These are phyloP conservation scores for Ursus arctos DNA, from an alignment of 2,113 vertebrate genomes.

Conservation along the genomic window DNA sequence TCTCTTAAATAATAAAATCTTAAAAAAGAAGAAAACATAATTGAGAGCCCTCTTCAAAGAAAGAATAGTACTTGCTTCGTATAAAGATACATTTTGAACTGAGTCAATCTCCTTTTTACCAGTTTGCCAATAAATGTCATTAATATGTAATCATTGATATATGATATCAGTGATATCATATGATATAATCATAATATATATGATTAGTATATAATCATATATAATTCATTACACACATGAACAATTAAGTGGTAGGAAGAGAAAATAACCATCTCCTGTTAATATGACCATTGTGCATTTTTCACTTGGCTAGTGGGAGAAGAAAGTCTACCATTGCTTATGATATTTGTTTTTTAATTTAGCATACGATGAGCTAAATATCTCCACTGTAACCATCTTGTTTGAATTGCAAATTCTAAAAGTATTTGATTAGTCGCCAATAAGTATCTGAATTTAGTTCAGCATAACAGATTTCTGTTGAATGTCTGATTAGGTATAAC, in stretches of 20 bases:
- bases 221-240: background rate
- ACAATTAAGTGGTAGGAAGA: background rate
- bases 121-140: background rate
- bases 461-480: background rate
- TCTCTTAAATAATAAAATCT: background rate
- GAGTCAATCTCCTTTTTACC: background rate
- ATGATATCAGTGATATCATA: too few relatives aligned
- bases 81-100: background rate
- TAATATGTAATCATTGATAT: background rate
- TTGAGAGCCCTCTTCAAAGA: background rate
- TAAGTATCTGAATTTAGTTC: background rate
- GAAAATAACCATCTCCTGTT: background rate
- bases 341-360: conserved; percentile 24
- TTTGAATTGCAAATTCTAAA: background rate
- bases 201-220: too few relatives aligned
- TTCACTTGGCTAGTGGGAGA: background rate
- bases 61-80: background rate
- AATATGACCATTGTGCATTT: background rate
- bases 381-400: background rate
- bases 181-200: too few relatives aligned
- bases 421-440: background rate
- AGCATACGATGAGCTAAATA: background rate
- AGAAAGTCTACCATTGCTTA: background rate
- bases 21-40: background rate
- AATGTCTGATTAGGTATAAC: background rate